Evolutionary conservation across 2,797 vertebrate species (phyloP).

Genomic region (Philypnodon macrostomus): DNA sequence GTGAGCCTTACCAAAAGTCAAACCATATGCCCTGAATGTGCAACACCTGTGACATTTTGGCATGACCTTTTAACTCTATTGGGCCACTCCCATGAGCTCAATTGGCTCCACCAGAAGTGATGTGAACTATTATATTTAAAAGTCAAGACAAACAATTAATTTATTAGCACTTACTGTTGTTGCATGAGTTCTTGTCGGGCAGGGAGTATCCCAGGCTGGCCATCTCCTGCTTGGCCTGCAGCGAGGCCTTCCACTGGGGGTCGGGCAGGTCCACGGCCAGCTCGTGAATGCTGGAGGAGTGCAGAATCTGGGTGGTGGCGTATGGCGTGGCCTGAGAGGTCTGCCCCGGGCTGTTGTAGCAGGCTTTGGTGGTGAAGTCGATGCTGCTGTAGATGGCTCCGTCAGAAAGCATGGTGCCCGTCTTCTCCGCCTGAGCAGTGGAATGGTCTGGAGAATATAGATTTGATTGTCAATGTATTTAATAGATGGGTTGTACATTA

Average conservation of each 20-base stretch:
- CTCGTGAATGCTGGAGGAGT: slow-evolving; percentile 96
- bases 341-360: slow-evolving; percentile 92
- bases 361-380: slow-evolving; percentile 95
- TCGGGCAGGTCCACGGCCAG: slow-evolving; percentile 95
- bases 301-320: slow-evolving; percentile 95
- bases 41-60: too few species aligned
- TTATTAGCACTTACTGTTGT: slow-evolving; percentile 86
- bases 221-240: slow-evolving; percentile 95
- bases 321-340: slow-evolving; percentile 94
- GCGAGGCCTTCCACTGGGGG: slow-evolving; percentile 92
- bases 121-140: too few species aligned
- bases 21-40: too few species aligned
- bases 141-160: too few species aligned
- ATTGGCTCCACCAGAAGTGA: too few species aligned
- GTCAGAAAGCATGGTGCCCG: slow-evolving; percentile 94
- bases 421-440: slow-evolving; percentile 89
- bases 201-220: slow-evolving; percentile 93
- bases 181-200: slow-evolving; percentile 96
- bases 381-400: slow-evolving; percentile 99
- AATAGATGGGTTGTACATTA: too few species aligned
- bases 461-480: background rate
- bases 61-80: too few species aligned
- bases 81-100: too few species aligned
- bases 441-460: slow-evolving; percentile 81
- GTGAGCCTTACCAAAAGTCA: too few species aligned